Conservation (phyloP, 1,140 invertebrate species). For the Tyrophagus putrescentiae region DNA sequence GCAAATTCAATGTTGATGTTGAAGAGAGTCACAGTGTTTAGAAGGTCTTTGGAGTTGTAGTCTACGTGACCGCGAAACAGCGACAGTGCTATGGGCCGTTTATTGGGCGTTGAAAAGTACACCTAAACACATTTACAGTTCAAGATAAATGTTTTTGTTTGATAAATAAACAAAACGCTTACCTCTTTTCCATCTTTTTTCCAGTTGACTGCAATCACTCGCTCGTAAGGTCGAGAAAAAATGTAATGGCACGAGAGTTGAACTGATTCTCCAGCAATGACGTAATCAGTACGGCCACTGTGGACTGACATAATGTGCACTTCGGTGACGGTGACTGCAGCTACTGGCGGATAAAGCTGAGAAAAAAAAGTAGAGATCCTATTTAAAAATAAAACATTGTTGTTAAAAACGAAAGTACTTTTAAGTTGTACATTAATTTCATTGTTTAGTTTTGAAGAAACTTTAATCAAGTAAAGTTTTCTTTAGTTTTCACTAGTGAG, state of each 20-base stretch:
- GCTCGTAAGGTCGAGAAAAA: slow-evolving; percentile 16
- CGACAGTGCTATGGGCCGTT: slow-evolving; percentile 10
- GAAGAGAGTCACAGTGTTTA: slow-evolving; percentile 20
- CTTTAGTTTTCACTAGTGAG: too few species aligned
- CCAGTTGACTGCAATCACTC: slow-evolving; percentile 16
- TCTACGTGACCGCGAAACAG: slow-evolving; percentile 20
- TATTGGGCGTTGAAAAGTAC: slow-evolving; percentile 18
- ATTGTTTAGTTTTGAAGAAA: too few species aligned
- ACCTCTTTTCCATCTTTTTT: slow-evolving; percentile 20
- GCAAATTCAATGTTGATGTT: slow-evolving; percentile 25
- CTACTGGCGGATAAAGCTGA: background rate
- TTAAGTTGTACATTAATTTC: too few species aligned
- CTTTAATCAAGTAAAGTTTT: too few species aligned
- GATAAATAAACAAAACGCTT: slow-evolving; percentile 7
- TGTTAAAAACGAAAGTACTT: too few species aligned
- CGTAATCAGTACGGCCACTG: slow-evolving; percentile 21
- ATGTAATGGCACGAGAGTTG: slow-evolving; percentile 21
- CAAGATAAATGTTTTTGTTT: background rate
- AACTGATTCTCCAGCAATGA: slow-evolving; percentile 19
- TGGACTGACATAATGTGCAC: slow-evolving; percentile 17
- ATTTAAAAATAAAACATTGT: too few species aligned
- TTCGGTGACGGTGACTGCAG: slow-evolving; percentile 13
- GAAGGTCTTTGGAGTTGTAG: slow-evolving; percentile 8
- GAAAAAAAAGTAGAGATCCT: too few species aligned
- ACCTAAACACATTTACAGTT: slow-evolving; percentile 2